phyloP scores from a whole-genome alignment of 2,113 vertebrate species.

The Alosa alosa region DNA sequence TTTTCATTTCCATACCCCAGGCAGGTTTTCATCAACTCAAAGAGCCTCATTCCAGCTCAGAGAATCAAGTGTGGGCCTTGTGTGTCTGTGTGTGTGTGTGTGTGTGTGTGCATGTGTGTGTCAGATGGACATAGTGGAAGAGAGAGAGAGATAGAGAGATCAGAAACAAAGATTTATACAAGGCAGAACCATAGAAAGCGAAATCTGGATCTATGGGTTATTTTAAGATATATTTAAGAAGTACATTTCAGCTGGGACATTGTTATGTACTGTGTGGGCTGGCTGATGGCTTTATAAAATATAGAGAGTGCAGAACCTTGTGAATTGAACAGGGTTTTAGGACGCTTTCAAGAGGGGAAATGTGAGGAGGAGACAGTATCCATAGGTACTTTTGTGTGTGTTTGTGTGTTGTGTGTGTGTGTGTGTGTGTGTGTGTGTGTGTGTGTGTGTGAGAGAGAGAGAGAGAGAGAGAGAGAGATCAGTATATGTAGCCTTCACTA shows the following conservation, averaged over 20 bases:
- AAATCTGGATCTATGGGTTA: not conserved
- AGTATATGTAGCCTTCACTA: too few species aligned
- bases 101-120: not conserved
- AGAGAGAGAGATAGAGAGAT: not conserved
- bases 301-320: not conserved
- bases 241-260: not conserved
- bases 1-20: not conserved
- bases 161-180: not conserved
- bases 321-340: not conserved
- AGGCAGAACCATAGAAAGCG: not conserved
- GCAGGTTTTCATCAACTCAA: not conserved
- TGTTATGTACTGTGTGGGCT: not conserved
- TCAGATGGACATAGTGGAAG: not conserved
- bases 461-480: too few species aligned
- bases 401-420: not conserved
- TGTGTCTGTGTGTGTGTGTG: not conserved
- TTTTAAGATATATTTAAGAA: not conserved
- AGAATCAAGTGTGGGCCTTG: not conserved
- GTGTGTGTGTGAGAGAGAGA: not conserved
- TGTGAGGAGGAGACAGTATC: not conserved
- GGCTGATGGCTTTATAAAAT: conserved; percentile 2
- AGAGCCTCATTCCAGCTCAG: not conserved
- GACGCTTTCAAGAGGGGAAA: not conserved
- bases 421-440: not conserved
- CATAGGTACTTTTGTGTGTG: not conserved